Conservation (phyloP, 2,113 vertebrate genomes). For the Neodontobutis hainanensis region DNA sequence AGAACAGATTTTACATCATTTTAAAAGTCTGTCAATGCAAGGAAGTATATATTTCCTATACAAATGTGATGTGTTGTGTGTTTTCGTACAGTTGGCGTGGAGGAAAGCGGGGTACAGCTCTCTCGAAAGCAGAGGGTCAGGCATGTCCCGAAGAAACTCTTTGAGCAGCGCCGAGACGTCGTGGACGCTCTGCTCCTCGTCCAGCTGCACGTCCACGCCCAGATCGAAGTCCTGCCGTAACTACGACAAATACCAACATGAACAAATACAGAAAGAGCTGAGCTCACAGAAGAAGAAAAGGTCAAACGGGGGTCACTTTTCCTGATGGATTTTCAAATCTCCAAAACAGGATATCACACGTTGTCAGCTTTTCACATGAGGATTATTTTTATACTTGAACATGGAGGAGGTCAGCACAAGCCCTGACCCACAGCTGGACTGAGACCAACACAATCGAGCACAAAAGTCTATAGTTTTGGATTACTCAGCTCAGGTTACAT, state of each 20-base stretch:
- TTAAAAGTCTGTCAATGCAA: no score
- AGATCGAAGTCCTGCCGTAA: conserved; percentile 74
- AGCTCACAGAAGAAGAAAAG: background rate
- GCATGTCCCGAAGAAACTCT: conserved; percentile 90
- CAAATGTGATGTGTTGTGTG: background rate
- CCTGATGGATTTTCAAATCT: conserved; percentile 7
- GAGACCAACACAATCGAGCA: background rate
- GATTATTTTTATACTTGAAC: conserved; percentile 28
- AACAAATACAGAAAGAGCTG: no score
- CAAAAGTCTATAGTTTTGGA: no score
- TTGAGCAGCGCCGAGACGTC: conserved; percentile 92
- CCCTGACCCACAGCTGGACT: background rate
- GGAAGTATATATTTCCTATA: no score
- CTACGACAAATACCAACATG: conserved; percentile 25
- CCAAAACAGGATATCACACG: conserved; percentile 60
- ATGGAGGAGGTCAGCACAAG: background rate
- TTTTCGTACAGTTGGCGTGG: conserved; percentile 83
- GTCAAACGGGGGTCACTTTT: background rate
- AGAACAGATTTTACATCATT: no score
- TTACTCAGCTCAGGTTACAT: no score
- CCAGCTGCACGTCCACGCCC: conserved; percentile 80
- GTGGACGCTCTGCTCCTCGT: conserved; percentile 87
- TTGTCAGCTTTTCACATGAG: conserved; percentile 26
- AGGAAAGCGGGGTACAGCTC: conserved; percentile 91
- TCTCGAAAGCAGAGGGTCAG: conserved; percentile 85